Evolutionary conservation across 2,113 vertebrate species (phyloP).

Genomic region (Myxocyprinus asiaticus): DNA sequence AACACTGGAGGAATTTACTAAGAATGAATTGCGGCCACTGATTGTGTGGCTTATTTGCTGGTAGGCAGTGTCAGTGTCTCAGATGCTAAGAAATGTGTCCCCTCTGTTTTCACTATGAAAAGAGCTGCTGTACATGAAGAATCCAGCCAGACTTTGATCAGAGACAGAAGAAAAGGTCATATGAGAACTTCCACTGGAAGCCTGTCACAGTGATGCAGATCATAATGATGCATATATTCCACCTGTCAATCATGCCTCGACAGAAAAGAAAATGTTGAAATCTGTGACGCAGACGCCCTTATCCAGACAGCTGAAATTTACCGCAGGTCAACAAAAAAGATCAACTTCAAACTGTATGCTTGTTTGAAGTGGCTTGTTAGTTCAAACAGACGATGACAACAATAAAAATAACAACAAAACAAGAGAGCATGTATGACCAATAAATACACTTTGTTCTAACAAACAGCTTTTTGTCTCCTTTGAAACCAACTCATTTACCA

Average conservation of each 20-base stretch:
- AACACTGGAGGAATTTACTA: too few species aligned
- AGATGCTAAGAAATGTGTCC: neutral
- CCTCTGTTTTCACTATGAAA: neutral
- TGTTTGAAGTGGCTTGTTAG: slow-evolving; percentile 6
- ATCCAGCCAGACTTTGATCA: slow-evolving; percentile 13
- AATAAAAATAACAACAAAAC: slow-evolving; percentile 12
- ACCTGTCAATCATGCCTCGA: slow-evolving; percentile 18
- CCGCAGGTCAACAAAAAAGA: slow-evolving; percentile 7
- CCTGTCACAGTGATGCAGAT: slow-evolving; percentile 3
- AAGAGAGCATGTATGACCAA: neutral
- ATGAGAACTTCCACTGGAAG: neutral
- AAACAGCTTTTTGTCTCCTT: slow-evolving; percentile 23
- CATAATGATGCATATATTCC: slow-evolving; percentile 29
- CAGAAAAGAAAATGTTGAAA: slow-evolving; percentile 3
- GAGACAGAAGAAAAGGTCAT: slow-evolving; percentile 12
- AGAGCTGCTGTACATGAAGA: neutral
- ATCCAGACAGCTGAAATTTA: slow-evolving; percentile 16
- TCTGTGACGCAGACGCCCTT: neutral
- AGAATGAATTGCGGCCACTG: too few species aligned
- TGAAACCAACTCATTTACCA: slow-evolving; percentile 24
- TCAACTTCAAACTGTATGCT: slow-evolving; percentile 14
- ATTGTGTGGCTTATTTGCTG: too few species aligned
- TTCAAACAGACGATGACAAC: slow-evolving; percentile 18
- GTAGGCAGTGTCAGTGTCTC: too few species aligned
- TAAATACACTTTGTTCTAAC: neutral